Conservation (phyloP, 2,888 invertebrate species). For the Synergus umbraculus region DNA sequence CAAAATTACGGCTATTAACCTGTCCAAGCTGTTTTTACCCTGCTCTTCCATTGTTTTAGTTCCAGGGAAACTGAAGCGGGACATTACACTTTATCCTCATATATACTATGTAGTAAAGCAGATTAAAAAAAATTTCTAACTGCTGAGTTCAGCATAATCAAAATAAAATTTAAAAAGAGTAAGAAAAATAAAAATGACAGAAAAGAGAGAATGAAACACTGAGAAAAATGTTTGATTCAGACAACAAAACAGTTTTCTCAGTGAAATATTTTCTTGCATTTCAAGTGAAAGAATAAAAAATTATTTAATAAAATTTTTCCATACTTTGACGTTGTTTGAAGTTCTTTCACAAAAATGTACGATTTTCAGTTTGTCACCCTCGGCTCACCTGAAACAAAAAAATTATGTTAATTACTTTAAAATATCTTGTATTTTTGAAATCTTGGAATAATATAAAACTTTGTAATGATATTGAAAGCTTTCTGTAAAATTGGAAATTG, state of each 20-base stretch:
- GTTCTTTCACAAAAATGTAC: neutral
- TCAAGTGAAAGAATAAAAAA: too few species aligned
- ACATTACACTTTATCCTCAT: neutral
- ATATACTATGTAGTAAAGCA: too few species aligned
- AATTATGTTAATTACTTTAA: neutral
- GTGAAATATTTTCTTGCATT: too few species aligned
- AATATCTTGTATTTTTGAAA: too few species aligned
- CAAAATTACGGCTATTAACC: constrained; percentile 29
- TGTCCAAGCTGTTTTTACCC: neutral
- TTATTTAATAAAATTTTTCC: neutral
- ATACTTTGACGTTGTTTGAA: neutral
- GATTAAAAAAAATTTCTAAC: too few species aligned
- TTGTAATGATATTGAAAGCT: neutral
- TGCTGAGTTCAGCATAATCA: too few species aligned
- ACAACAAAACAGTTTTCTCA: too few species aligned
- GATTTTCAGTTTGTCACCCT: neutral
- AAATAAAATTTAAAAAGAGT: too few species aligned
- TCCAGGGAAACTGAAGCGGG: neutral
- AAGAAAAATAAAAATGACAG: too few species aligned
- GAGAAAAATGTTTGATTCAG: too few species aligned
- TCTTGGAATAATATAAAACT: too few species aligned
- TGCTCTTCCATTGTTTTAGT: neutral
- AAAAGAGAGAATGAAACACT: too few species aligned
- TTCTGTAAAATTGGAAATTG: neutral
- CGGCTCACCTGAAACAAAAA: constrained; percentile 9